Evolutionary conservation across 2,113 vertebrate species (phyloP).

Genomic region (Mionectes macconnelli): DNA sequence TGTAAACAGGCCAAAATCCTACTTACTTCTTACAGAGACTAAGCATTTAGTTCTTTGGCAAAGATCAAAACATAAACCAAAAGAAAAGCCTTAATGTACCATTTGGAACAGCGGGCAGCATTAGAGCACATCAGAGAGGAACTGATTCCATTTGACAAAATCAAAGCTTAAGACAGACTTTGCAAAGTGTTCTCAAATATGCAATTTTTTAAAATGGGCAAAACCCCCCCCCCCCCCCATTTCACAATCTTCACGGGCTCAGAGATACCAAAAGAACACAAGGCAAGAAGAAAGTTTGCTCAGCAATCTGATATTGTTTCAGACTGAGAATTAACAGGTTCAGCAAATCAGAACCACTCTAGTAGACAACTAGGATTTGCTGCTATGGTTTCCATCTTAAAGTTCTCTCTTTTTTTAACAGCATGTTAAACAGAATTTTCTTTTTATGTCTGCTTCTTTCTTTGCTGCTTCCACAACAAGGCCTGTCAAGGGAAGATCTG

Average conservation of each 20-base stretch:
- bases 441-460: neutral
- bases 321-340: neutral
- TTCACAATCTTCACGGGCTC: neutral
- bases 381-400: neutral
- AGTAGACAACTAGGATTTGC: neutral
- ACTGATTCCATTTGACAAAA: neutral
- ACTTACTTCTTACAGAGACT: neutral
- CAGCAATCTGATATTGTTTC: neutral
- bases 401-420: neutral
- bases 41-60: neutral
- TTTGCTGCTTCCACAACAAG: neutral
- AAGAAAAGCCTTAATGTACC: neutral
- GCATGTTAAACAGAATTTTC: neutral
- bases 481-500: neutral
- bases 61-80: neutral
- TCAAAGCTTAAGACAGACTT: neutral
- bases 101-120: neutral
- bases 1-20: neutral
- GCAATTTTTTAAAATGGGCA: neutral
- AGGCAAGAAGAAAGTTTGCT: neutral
- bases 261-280: neutral
- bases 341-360: neutral
- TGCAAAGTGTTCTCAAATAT: neutral
- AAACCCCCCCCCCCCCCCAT: neutral
- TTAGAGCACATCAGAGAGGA: neutral